Evolutionary conservation across 1,140 invertebrate genomes (phyloP).

Genomic region (Diachasmimorpha longicaudata): DNA sequence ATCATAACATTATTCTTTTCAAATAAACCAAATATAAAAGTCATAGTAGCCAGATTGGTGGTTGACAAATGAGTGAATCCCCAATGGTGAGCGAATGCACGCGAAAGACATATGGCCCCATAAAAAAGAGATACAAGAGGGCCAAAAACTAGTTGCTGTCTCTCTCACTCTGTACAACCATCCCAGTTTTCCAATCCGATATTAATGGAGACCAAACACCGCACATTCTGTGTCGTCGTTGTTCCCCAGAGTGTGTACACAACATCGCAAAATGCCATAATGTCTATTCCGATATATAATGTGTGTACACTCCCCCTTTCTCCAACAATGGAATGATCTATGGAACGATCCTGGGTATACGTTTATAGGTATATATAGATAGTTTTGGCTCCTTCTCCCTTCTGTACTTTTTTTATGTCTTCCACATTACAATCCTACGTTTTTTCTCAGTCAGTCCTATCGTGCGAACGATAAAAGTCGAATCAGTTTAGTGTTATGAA

Average conservation of each 20-base stretch:
- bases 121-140: slow-evolving; percentile 51
- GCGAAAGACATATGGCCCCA: slow-evolving; percentile 53
- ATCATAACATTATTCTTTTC: slow-evolving; percentile 39
- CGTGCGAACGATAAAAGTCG: not conserved
- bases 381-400: slow-evolving; percentile 9
- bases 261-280: slow-evolving; percentile 34
- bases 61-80: slow-evolving; percentile 53
- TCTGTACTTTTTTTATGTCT: slow-evolving; percentile 16
- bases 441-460: not conserved
- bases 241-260: slow-evolving; percentile 47
- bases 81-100: slow-evolving; percentile 32
- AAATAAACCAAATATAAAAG: slow-evolving; percentile 46
- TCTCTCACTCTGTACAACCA: slow-evolving; percentile 28
- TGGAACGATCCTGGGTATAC: slow-evolving; percentile 46
- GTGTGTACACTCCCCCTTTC: slow-evolving; percentile 48
- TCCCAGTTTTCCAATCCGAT: slow-evolving; percentile 51
- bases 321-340: slow-evolving; percentile 51
- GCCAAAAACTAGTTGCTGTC: not conserved
- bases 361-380: slow-evolving; percentile 22
- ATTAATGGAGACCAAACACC: slow-evolving; percentile 61
- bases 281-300: slow-evolving; percentile 41
- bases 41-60: slow-evolving; percentile 42
- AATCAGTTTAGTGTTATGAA: slow-evolving; percentile 16
- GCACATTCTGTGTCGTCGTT: slow-evolving; percentile 46
- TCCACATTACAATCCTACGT: slow-evolving; percentile 19